phyloP scores from a whole-genome alignment of 1,140 invertebrate genomes.

The Zaprionus nigranus region DNA sequence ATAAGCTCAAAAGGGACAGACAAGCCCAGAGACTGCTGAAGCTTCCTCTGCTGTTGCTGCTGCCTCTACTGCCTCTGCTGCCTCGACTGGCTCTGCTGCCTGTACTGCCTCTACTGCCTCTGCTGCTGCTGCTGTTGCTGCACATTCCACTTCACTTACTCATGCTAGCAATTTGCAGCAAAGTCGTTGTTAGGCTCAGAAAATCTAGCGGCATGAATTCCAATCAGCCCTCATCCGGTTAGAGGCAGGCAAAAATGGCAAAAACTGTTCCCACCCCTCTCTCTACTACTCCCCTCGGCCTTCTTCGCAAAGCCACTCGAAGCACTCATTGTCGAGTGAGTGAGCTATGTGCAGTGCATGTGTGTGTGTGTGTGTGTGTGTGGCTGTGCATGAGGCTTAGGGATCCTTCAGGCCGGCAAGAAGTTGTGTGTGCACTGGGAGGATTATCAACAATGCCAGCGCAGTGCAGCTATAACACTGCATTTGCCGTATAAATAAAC shows the following conservation, averaged over 20 bases:
- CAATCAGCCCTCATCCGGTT: slow-evolving; percentile 8
- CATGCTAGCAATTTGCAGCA: neutral
- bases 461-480: neutral
- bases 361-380: neutral
- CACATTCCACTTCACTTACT: neutral
- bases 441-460: neutral
- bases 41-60: neutral
- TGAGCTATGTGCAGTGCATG: neutral
- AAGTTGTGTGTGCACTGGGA: neutral
- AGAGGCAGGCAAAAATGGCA: neutral
- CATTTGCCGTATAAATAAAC: slow-evolving; percentile 2
- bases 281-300: accelerated
- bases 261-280: neutral
- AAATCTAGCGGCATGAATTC: slow-evolving; percentile 10
- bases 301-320: neutral
- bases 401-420: slow-evolving; percentile 1
- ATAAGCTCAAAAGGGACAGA: neutral
- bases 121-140: neutral
- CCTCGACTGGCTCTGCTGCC: neutral
- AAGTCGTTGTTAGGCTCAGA: slow-evolving; percentile 1
- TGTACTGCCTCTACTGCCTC: neutral
- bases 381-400: neutral
- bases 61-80: neutral
- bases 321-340: neutral
- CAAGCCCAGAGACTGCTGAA: neutral